phyloP scores from a whole-genome alignment of 2,797 vertebrate species.

The Neostethus bicornis region DNA sequence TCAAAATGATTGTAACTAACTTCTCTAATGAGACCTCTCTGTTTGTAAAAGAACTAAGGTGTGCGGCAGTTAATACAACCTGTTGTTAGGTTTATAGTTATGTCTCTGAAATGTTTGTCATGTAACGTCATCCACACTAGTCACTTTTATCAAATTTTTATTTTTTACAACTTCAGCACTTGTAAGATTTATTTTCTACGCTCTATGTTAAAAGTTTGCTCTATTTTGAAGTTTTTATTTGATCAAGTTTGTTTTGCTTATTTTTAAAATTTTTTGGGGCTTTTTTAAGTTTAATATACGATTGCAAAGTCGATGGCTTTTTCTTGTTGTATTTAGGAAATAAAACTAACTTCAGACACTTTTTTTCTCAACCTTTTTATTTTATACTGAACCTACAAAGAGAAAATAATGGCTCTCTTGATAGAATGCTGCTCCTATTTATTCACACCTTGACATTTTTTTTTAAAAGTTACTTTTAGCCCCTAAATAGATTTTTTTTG shows the following conservation, averaged over 20 bases:
- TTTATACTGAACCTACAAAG: no score
- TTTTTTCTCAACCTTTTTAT: no score
- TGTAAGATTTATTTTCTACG: neutral
- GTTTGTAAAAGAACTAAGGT: conserved; percentile 21
- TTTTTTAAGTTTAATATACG: neutral
- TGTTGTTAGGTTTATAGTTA: neutral
- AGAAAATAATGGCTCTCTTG: no score
- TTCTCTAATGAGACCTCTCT: conserved; percentile 38
- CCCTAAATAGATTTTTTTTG: no score
- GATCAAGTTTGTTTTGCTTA: neutral
- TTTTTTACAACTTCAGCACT: conserved; percentile 12
- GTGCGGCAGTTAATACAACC: conserved; percentile 2
- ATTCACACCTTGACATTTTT: no score
- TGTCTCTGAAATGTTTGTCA: conserved; percentile 3
- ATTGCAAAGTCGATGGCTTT: neutral
- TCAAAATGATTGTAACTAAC: conserved; percentile 32
- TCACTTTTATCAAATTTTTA: conserved; percentile 3
- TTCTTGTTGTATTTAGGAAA: no score
- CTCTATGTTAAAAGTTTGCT: conserved; percentile 27
- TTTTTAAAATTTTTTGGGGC: neutral
- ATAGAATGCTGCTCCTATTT: no score
- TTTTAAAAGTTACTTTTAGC: no score
- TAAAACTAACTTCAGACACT: no score
- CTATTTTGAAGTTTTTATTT: neutral
- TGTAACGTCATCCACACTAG: conserved; percentile 2